These are phyloP conservation scores for Deroptyus accipitrinus DNA, from an alignment of 2,113 vertebrate genomes.

Conservation along the genomic window DNA sequence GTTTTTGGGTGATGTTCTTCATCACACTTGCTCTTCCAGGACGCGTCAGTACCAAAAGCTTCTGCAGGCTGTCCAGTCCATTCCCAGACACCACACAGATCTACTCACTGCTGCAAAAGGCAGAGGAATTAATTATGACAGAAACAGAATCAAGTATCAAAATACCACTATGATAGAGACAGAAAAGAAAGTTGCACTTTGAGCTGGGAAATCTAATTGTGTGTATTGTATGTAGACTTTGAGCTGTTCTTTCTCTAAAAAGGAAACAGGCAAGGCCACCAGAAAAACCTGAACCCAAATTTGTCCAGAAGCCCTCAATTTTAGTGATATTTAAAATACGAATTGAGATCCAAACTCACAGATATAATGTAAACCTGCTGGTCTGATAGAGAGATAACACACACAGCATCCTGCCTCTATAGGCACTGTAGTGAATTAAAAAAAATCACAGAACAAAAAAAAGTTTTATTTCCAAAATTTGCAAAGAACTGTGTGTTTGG, in stretches of 20 bases:
- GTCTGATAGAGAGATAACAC: background rate
- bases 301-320: background rate
- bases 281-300: background rate
- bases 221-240: background rate
- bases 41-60: background rate
- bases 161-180: background rate
- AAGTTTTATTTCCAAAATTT: background rate
- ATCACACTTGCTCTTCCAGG: background rate
- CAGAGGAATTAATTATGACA: background rate
- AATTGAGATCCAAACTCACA: background rate
- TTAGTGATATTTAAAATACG: background rate
- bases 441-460: background rate
- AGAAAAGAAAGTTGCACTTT: background rate
- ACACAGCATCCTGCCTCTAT: background rate
- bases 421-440: background rate
- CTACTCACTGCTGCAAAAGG: slow-evolving; percentile 22
- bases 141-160: background rate
- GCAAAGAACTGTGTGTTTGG: background rate
- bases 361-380: background rate
- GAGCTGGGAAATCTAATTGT: background rate
- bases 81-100: background rate
- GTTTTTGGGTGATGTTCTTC: slow-evolving; percentile 5
- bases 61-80: background rate
- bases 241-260: background rate
- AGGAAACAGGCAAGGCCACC: background rate